These are phyloP conservation scores for Papilio elwesi DNA, from an alignment of 2,888 invertebrate genomes.

Conservation along the genomic window DNA sequence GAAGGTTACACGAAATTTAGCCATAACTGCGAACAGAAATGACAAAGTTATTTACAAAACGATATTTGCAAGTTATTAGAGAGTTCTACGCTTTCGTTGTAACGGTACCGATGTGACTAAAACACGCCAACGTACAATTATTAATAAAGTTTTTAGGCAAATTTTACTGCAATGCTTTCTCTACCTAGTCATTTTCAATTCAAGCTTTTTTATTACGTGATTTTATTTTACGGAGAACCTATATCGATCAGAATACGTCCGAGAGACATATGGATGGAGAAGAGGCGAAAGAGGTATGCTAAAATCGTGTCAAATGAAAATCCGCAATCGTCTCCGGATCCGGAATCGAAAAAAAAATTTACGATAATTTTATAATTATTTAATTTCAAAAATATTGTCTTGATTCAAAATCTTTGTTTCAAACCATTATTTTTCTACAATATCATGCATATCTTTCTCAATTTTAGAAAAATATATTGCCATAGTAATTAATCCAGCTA, in stretches of 20 bases:
- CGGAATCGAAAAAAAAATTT: too few relatives aligned
- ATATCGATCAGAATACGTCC: too few relatives aligned
- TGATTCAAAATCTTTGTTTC: not conserved
- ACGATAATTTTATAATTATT: too few relatives aligned
- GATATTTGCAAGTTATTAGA: slow-evolving; percentile 3
- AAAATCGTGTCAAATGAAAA: too few relatives aligned
- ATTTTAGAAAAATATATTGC: not conserved
- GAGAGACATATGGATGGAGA: too few relatives aligned
- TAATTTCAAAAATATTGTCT: not conserved
- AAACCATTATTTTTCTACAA: not conserved
- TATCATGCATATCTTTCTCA: not conserved
- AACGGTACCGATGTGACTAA: slow-evolving; percentile 32
- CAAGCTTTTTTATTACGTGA: not conserved
- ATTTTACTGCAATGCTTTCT: slow-evolving; percentile 18
- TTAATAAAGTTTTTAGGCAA: slow-evolving; percentile 28
- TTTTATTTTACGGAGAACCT: too few relatives aligned
- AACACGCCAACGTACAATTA: slow-evolving; percentile 34
- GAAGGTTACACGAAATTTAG: not conserved
- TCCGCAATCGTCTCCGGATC: too few relatives aligned
- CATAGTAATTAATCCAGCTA: not conserved
- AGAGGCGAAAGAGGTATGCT: too few relatives aligned
- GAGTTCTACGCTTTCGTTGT: slow-evolving; percentile 15
- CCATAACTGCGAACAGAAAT: not conserved
- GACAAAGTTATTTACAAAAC: slow-evolving; percentile 11
- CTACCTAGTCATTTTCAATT: slow-evolving; percentile 6